Percentiles rank a stretch among this genome's conserved stretches.
These are phyloP conservation scores for Zaprionus davidi DNA, from an alignment of 1,140 invertebrate species.

Conservation along the genomic window DNA sequence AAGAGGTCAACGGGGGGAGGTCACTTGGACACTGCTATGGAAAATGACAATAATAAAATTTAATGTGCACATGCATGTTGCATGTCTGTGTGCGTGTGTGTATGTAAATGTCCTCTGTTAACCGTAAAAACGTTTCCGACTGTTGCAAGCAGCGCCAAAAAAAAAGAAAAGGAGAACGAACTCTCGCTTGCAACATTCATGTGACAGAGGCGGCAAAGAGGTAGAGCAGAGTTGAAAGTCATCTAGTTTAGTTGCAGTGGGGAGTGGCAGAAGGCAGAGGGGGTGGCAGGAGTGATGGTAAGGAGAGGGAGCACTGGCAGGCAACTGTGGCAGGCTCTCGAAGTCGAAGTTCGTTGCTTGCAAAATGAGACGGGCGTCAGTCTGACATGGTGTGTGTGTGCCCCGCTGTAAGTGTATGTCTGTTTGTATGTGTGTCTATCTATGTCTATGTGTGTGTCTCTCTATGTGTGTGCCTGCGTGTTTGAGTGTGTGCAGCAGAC, in stretches of 20 bases:
- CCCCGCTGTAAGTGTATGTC: not conserved
- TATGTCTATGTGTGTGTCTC: constrained; percentile 48
- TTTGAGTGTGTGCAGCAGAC: constrained; percentile 76
- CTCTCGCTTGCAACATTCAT: constrained; percentile 55
- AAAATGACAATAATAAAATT: constrained; percentile 83
- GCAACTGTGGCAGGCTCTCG: not conserved
- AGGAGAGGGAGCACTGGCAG: not conserved
- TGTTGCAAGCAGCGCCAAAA: constrained; percentile 48
- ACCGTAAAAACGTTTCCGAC: constrained; percentile 78
- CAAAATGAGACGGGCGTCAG: constrained; percentile 42
- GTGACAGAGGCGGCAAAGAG: constrained; percentile 27
- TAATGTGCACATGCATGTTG: constrained; percentile 72
- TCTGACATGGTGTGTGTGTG: constrained; percentile 7
- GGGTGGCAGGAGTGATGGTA: not conserved
- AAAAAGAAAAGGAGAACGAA: constrained; percentile 9
- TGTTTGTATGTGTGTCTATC: constrained; percentile 4
- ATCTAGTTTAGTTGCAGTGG: constrained; percentile 64
- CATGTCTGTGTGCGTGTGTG: constrained; percentile 38
- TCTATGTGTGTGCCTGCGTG: constrained; percentile 23
- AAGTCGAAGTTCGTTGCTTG: constrained; percentile 72
- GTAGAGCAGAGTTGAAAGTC: constrained; percentile 67
- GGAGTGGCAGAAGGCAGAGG: not conserved
- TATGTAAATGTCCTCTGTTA: constrained; percentile 76
- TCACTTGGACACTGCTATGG: constrained; percentile 60
- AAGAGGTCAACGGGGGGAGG: not conserved